Evolutionary conservation across 1,140 invertebrate species (phyloP), one percentile per base, ranked within the genome.

Genomic region (Pogonus chalceus): DNA sequence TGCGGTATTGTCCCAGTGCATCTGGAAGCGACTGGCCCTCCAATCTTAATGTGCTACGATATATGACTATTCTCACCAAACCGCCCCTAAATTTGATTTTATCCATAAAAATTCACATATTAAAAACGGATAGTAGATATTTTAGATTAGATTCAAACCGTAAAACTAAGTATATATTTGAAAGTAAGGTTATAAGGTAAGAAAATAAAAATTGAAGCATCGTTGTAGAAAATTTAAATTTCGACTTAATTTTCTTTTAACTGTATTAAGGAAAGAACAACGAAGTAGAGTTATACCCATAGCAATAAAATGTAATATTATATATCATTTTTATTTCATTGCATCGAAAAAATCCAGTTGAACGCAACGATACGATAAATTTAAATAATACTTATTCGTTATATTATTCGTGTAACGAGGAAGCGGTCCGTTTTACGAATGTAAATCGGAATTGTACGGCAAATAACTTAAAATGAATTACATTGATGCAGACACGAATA

Each of bases 391-490:
- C 37, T 43, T 18, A 43, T 43, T 16, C 37, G 37, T 43, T 43
- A 18, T 43, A 43, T 12, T 43, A 43, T 43, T 43, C 37, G 37
- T 18, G 18, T 43, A 43, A 43, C 37, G 37, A 43, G 37, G 7
- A 4, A 43, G 18, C 7, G 37, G 37, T 43, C 18, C 18, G 37
- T 43, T 31, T 31, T 31, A 31, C 26, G 14, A 31, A 43, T 43
- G 37, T 43, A 43, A 43, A 43, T 43, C 18, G 37, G 7, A 43
- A 18, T 43, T 43, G 37, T 43, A 18, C 7, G 37, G 37, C 37
- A 43, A 43, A 43, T 43, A 43, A 43, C 9, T 43, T 43, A 43
- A 7, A 43, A 43, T 10, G 37, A 43, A 43, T 43, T 43, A 43
- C 37, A 43, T 43, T 16, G 18, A 43, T 43, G 37, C 9, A 7